These are phyloP conservation scores for Falco berigora DNA, from an alignment of 2,797 vertebrate genomes.

Conservation along the genomic window DNA sequence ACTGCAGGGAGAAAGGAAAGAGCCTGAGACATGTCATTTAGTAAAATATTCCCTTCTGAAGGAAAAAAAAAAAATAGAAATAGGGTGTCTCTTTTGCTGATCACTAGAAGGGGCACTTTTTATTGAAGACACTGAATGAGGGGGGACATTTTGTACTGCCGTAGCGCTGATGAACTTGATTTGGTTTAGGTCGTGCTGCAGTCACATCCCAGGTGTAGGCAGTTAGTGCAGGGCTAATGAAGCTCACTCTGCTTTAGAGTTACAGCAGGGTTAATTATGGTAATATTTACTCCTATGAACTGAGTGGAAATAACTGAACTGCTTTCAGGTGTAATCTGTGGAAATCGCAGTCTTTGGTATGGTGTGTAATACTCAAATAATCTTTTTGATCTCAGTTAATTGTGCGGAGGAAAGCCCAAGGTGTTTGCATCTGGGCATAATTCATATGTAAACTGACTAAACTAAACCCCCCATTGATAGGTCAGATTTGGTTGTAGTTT, in stretches of 20 bases:
- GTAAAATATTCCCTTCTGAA: background rate
- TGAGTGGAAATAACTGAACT: background rate
- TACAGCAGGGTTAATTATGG: background rate
- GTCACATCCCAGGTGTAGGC: background rate
- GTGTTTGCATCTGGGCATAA: background rate
- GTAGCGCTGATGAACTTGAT: background rate
- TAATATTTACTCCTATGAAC: background rate
- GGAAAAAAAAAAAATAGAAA: background rate
- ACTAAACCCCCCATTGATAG: background rate
- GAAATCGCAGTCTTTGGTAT: background rate
- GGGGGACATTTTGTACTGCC: background rate
- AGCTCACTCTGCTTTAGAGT: background rate
- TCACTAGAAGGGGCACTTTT: accelerated
- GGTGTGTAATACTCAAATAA: background rate
- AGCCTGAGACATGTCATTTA: background rate
- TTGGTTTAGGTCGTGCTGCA: background rate
- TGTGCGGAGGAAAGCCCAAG: background rate
- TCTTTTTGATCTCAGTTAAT: background rate
- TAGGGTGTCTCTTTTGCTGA: background rate
- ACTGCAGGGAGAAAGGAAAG: background rate
- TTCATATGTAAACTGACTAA: background rate
- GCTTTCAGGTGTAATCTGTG: background rate
- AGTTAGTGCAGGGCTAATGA: background rate
- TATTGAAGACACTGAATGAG: background rate
- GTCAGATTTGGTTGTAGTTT: background rate